phyloP scores from a whole-genome alignment of 2,888 invertebrate species.

The Nemurella pictetii region DNA sequence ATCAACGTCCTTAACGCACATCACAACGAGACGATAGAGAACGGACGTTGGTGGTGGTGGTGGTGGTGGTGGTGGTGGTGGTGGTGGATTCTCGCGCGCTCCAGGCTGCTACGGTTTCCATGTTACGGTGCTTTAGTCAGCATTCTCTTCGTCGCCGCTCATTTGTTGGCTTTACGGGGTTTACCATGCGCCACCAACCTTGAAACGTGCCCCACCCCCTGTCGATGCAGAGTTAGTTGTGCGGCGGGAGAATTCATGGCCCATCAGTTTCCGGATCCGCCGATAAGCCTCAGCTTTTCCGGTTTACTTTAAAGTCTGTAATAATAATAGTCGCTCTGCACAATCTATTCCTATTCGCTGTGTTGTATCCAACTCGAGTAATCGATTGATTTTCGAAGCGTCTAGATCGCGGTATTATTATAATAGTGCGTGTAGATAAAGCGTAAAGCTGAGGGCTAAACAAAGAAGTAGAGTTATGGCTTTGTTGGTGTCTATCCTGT shows the following conservation, averaged over 20 bases:
- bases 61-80: background rate
- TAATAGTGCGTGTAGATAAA: background rate
- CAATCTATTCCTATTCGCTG: background rate
- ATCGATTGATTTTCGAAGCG: background rate
- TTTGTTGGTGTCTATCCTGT: background rate
- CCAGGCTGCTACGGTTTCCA: background rate
- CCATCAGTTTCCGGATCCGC: constrained; percentile 22
- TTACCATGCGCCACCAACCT: background rate
- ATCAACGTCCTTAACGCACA: background rate
- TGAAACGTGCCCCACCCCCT: background rate
- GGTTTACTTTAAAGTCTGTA: background rate
- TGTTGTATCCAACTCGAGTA: background rate
- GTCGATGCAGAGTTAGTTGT: background rate
- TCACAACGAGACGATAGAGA: background rate
- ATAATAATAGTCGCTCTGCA: background rate
- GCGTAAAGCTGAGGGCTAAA: background rate
- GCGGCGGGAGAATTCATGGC: constrained; percentile 5
- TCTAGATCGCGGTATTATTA: background rate
- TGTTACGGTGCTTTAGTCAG: background rate
- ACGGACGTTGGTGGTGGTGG: background rate
- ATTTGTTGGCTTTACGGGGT: background rate
- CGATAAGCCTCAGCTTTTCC: constrained; percentile 25
- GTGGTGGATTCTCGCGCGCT: too few species aligned
- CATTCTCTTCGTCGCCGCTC: background rate
- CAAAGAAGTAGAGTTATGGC: background rate